Evolutionary conservation across 2,888 invertebrate genomes (phyloP), one percentile per base, ranked within the genome.

Genomic region (Rotaria socialis): DNA sequence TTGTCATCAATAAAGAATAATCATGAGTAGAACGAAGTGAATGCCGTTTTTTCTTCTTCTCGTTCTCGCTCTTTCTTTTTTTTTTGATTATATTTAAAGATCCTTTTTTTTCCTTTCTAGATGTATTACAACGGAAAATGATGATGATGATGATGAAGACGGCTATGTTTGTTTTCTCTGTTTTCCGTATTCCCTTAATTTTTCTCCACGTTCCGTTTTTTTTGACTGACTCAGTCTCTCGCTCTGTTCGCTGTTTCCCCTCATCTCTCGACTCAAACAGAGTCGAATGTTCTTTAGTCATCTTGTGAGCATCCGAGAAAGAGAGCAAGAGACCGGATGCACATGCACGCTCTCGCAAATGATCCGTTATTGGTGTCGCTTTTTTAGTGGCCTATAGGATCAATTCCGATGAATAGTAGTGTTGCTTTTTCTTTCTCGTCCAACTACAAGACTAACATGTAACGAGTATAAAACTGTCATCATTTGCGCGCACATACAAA

Each of bases 1-100:
- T 67, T 67, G 67, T 67, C 67, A 67, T 67, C 67, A 5, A 67
- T 67, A 67, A 67, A 67, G 67, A 67, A 67, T 67, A 67, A 67
- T 67, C 67, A 67, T 35, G 67, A 27, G 67, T 27, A 35, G 67
- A 67, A 27, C 67, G 67, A 67, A 67, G 67, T 67, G 41, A 67
- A 67, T 67, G 41, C 67, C 24, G 22, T 22, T 55, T 55, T 67
- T 56, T 24, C 22, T 56, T 24, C 14, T 24, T 24, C 24, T 56
- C 24, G 5, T 24, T 24, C 16, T 67, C 67, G 16, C 7, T 14
- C 35, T 35, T 35, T 27, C 50, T 67, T 35, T 35, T 35, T 35
- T 27, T 67, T 14, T 35, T 67, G 67, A 67, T 67, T 67, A 67
- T 35, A 67, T 67, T 67, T 35, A 24, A 67, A 41, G 35, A 67